These are phyloP conservation scores for Charadrius vociferus DNA, from an alignment of 2,113 vertebrate species.

Conservation along the genomic window DNA sequence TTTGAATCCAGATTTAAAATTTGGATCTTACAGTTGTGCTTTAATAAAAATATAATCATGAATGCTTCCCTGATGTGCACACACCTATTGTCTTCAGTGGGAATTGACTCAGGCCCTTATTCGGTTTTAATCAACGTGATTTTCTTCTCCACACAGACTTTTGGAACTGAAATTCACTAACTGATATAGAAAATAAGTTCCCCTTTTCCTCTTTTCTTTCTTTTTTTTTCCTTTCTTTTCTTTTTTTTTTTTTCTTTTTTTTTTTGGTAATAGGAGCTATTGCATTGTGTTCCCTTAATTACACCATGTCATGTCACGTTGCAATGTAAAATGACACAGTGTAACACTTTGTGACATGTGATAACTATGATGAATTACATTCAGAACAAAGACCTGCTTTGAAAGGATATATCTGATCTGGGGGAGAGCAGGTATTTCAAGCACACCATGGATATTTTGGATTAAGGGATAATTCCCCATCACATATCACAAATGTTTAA, in stretches of 20 bases:
- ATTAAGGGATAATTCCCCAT: conserved; percentile 22
- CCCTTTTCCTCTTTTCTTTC: background rate
- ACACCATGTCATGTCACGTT: conserved; percentile 73
- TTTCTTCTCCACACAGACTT: conserved; percentile 9
- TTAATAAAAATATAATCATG: background rate
- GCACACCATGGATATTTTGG: background rate
- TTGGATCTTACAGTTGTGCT: background rate
- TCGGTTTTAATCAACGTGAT: conserved; percentile 22
- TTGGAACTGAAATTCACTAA: conserved; percentile 67
- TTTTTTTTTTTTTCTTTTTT: background rate
- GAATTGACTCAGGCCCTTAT: background rate
- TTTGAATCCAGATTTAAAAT: background rate
- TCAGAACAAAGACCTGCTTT: conserved; percentile 63
- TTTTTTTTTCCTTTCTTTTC: background rate
- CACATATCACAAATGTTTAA: conserved; percentile 46
- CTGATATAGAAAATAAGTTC: conserved; percentile 54
- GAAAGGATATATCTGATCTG: conserved; percentile 58
- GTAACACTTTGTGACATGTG: conserved; percentile 75
- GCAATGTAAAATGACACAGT: conserved; percentile 75
- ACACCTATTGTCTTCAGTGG: background rate
- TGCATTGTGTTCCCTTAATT: conserved; percentile 76
- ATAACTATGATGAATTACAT: conserved; percentile 83
- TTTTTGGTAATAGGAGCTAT: conserved; percentile 54
- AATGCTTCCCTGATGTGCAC: background rate
- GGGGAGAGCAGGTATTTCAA: conserved; percentile 39